phyloP scores from a whole-genome alignment of 1,140 invertebrate genomes.

The Maconellicoccus hirsutus region DNA sequence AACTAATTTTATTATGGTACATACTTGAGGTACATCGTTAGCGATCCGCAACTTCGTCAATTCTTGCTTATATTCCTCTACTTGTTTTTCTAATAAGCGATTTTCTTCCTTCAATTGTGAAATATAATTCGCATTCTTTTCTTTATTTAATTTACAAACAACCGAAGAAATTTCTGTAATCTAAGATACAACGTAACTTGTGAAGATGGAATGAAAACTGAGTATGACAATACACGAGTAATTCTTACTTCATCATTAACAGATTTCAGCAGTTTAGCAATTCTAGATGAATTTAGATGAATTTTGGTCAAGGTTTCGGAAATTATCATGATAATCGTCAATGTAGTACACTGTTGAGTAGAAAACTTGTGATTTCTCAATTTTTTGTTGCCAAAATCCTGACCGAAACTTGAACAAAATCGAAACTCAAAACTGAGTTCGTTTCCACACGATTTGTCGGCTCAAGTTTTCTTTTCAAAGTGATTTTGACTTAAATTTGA shows the following conservation, averaged over 20 bases:
- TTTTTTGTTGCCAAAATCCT: too few relatives aligned
- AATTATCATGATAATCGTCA: conserved; percentile 5
- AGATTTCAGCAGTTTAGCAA: neutral
- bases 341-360: too few relatives aligned
- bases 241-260: conserved; percentile 7
- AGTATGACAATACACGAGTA: too few relatives aligned
- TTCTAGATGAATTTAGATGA: neutral
- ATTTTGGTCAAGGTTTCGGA: neutral
- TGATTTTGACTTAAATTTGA: too few relatives aligned
- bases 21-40: neutral
- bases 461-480: too few relatives aligned
- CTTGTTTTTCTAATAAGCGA: neutral
- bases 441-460: too few relatives aligned
- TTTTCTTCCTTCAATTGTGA: neutral
- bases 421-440: too few relatives aligned
- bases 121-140: neutral
- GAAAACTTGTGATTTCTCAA: too few relatives aligned
- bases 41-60: neutral
- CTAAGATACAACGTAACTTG: neutral
- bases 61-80: conserved; percentile 10
- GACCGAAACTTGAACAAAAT: too few relatives aligned
- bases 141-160: too few relatives aligned
- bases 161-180: neutral
- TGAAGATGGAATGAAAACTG: too few relatives aligned
- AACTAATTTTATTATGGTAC: too few relatives aligned